Evolutionary conservation across 2,888 invertebrate species (phyloP).

Genomic region (Cloeon dipterum): DNA sequence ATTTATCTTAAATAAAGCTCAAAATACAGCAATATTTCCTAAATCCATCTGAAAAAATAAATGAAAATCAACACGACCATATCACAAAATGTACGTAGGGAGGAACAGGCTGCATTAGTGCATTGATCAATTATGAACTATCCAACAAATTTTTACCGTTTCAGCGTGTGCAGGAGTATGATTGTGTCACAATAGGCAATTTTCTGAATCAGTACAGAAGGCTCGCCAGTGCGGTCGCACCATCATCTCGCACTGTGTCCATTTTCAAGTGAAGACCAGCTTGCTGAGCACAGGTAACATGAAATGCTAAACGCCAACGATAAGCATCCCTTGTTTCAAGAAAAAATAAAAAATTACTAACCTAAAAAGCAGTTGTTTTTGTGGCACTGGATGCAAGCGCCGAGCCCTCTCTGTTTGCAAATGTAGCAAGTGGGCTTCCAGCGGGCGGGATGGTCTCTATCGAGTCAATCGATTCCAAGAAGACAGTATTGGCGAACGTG

Average conservation of each 20-base stretch:
- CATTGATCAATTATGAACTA: too few relatives aligned
- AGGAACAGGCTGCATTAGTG: too few relatives aligned
- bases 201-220: constrained; percentile 71
- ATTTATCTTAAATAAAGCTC: too few relatives aligned
- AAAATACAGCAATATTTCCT: too few relatives aligned
- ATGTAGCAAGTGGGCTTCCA: constrained; percentile 95
- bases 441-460: constrained; percentile 84
- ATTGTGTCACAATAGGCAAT: constrained; percentile 88
- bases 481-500: constrained; percentile 89
- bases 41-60: too few relatives aligned
- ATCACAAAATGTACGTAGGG: too few relatives aligned
- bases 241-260: constrained; percentile 54
- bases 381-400: constrained; percentile 97
- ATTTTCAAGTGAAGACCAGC: constrained; percentile 91
- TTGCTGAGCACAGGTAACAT: constrained; percentile 96
- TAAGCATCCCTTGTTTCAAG: too few relatives aligned
- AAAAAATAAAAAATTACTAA: constrained; percentile 19
- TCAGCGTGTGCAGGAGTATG: constrained; percentile 59
- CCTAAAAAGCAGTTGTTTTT: constrained; percentile 87
- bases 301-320: constrained; percentile 77
- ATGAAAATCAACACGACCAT: too few relatives aligned
- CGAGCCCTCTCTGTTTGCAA: constrained; percentile 77
- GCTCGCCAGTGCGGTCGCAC: constrained; percentile 28
- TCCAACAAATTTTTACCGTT: too few relatives aligned
- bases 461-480: constrained; percentile 93